Evolutionary conservation across 37 sponge, comb jelly and placozoan genomes (phyloP).

Genomic region (Halichondria panicea): DNA sequence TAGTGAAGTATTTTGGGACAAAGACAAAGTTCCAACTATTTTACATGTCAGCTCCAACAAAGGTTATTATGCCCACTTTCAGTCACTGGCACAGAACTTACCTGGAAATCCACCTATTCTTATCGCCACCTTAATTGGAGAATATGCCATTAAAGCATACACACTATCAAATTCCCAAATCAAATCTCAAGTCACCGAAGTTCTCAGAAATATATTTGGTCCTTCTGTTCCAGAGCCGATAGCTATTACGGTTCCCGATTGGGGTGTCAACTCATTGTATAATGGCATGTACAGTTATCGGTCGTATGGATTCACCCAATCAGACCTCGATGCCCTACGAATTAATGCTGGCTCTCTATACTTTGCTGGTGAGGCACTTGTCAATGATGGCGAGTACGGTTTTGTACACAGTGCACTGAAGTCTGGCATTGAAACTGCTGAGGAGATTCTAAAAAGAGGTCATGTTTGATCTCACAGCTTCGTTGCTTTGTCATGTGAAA

Average conservation of each 20-base stretch:
- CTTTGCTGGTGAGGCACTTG: slow-evolving; percentile 74
- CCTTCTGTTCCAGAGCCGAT: slow-evolving; percentile 19
- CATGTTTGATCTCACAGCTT: no score
- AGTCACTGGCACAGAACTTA: slow-evolving; percentile 14
- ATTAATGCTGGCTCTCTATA: slow-evolving; percentile 42
- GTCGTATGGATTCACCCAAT: slow-evolving; percentile 20
- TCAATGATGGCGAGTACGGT: slow-evolving; percentile 19
- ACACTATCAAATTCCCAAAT: slow-evolving; percentile 27
- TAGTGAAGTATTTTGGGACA: slow-evolving; percentile 13
- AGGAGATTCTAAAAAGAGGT: no score
- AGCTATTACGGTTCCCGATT: slow-evolving; percentile 46
- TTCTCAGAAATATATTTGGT: slow-evolving; percentile 52
- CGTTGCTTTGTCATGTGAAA: no score
- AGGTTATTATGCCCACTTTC: slow-evolving; percentile 35
- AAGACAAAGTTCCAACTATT: neutral
- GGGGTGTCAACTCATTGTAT: slow-evolving; percentile 50
- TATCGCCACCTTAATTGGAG: slow-evolving; percentile 31
- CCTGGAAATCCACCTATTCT: slow-evolving; percentile 25
- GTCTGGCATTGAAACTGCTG: slow-evolving; percentile 60
- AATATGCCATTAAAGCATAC: slow-evolving; percentile 19
- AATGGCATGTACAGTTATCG: slow-evolving; percentile 41
- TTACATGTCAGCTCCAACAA: neutral
- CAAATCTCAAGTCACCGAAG: slow-evolving; percentile 22
- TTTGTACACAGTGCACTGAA: slow-evolving; percentile 66
- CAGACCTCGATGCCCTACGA: neutral